Base-by-base conservation (phyloP, 2,113 vertebrate species). In the Lethenteron camtschaticum region DNA sequence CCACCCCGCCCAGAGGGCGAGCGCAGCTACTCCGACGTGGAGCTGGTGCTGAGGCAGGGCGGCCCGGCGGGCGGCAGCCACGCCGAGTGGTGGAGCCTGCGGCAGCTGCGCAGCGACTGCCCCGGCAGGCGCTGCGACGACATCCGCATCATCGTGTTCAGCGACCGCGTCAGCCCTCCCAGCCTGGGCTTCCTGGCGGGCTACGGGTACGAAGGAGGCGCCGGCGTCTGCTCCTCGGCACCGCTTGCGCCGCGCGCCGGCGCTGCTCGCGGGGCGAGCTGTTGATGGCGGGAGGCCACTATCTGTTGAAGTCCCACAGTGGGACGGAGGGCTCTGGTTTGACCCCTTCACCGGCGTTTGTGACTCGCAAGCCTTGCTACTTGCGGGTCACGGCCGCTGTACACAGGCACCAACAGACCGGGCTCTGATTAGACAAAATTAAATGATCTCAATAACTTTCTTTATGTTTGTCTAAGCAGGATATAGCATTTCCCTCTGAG, bases 101-200 rank as follows among this genome's bases (percentile, higher is more conserved):
- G 83, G 75, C 84, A 85, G 69, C 82, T 82, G 71, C 68, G 68
- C 9, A 77, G 79, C 7, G 72, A 68, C n/a, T 75, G 74, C 56
- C 60, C 72, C 6, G 66, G 73, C 1, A 3, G 68, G 24, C 80
- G 77, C 69, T 81, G 82, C 75, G 73, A 75, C 57, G 83, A 74
- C 71, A 82, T 84, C 8, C 78, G 86, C 72, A 74, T 85, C 1
- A 58, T 81, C 24, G 75, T 85, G 69, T 82, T 78, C 73, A 84
- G 73, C 11, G 84, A 87, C 75, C 85, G 84, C 78, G 85, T 84
- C 76, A 87, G 84, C 74, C 85, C 86, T 14, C 76, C 80, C 68
- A 85, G 82, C 71, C 75, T 83, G 75, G 83, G 82, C 58, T 85
- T 86, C 72, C 75, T 86, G 71, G 83, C 79, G 1, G 84, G 82